Conservation (phyloP, 2,888 invertebrate species). For the Zhuqinia jingwanae region DNA sequence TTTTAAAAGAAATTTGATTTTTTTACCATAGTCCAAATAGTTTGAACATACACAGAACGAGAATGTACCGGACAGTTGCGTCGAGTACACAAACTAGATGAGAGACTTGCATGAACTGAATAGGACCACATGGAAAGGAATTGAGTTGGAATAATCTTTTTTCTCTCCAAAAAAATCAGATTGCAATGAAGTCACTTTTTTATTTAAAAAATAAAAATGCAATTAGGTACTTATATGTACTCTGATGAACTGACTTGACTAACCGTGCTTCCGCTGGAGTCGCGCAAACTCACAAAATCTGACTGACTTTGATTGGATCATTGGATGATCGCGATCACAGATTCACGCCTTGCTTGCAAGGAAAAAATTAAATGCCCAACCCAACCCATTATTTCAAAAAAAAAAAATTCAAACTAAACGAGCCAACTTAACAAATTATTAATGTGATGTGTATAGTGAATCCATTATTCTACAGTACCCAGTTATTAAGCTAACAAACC, state of each 20-base stretch:
- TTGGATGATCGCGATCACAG: neutral
- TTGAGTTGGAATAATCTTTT: slow-evolving; percentile 1
- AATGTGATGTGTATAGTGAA: slow-evolving; percentile 21
- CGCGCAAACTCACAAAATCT: slow-evolving; percentile 37
- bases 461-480: slow-evolving; percentile 21
- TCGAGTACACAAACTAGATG: slow-evolving; percentile 55
- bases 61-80: slow-evolving; percentile 68
- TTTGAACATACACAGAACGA: slow-evolving; percentile 64
- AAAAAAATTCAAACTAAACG: neutral
- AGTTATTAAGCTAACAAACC: slow-evolving; percentile 55
- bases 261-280: slow-evolving; percentile 49
- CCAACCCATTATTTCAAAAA: too few species aligned
- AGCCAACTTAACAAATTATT: slow-evolving; percentile 13
- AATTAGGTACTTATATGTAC: neutral
- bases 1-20: neutral
- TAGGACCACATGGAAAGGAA: slow-evolving; percentile 48
- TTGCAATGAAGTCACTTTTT: neutral
- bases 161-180: neutral
- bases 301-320: slow-evolving; percentile 27
- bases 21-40: slow-evolving; percentile 62
- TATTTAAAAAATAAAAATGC: neutral
- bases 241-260: slow-evolving; percentile 3
- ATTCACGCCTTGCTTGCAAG: neutral
- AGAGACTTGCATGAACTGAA: slow-evolving; percentile 44
- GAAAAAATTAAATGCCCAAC: slow-evolving; percentile 40